Conservation (phyloP, 2,888 invertebrate species). For the Mimas tiliae region DNA sequence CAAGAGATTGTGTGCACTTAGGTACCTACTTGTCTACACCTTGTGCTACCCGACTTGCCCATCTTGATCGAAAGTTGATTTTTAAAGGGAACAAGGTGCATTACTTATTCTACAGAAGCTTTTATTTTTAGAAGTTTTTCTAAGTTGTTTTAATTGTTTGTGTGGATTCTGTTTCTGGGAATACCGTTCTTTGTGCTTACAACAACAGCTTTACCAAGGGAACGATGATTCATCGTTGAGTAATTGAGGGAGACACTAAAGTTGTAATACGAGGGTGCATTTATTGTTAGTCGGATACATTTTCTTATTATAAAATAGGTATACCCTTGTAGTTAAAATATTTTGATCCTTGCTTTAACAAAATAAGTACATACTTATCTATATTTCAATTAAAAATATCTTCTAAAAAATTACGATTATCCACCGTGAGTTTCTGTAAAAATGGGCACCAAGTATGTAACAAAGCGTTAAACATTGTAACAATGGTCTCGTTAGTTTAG, state of each 20-base stretch:
- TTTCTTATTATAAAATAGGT: no score
- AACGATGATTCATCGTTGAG: constrained; percentile 77
- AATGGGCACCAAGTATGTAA: no score
- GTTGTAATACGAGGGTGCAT: constrained; percentile 41
- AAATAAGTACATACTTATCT: no score
- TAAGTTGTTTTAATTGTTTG: neutral
- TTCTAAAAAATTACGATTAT: no score
- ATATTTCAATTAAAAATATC: no score
- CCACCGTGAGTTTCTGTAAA: no score
- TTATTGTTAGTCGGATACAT: neutral
- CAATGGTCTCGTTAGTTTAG: no score
- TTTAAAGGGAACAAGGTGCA: neutral
- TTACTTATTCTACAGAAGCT: neutral
- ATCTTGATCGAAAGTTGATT: constrained; percentile 26
- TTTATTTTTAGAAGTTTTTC: neutral
- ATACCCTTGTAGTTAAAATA: no score
- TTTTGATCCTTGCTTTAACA: no score
- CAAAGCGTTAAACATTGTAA: no score
- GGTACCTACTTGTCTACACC: constrained; percentile 14
- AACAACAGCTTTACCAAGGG: no score
- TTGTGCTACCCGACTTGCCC: constrained; percentile 25
- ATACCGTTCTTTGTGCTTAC: constrained; percentile 61
- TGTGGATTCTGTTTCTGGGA: constrained; percentile 46
- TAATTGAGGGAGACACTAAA: constrained; percentile 58
- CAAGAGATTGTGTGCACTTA: neutral